Conservation (phyloP, 2,797 vertebrate species). For the Telmatherina bonti region DNA sequence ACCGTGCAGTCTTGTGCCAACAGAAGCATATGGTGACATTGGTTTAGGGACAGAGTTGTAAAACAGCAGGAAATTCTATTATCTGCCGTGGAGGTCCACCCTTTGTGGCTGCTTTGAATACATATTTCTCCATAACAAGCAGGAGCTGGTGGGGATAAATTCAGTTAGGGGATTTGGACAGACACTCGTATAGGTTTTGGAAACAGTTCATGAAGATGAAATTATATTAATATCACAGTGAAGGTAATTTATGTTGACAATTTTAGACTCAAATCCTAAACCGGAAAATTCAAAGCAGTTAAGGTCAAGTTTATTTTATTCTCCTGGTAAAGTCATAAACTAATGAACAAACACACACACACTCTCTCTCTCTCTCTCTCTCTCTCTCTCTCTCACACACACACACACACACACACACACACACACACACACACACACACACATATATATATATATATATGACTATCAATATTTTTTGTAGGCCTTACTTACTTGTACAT, state of each 20-base stretch:
- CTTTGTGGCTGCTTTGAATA: constrained; percentile 70
- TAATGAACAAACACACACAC: too few species aligned
- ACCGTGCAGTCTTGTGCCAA: constrained; percentile 66
- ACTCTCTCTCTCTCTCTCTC: too few species aligned
- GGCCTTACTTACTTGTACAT: too few species aligned
- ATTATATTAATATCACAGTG: constrained; percentile 25
- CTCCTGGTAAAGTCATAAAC: background rate
- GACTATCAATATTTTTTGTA: too few species aligned
- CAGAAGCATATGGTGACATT: constrained; percentile 84
- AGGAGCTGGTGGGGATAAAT: constrained; percentile 39
- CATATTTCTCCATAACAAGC: constrained; percentile 73
- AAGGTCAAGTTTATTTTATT: background rate
- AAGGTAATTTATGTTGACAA: constrained; percentile 14
- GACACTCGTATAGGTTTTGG: constrained; percentile 15
- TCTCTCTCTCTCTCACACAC: too few species aligned
- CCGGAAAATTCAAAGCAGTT: background rate
- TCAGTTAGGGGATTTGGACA: constrained; percentile 35
- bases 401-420: too few species aligned
- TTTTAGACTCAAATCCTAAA: constrained; percentile 7
- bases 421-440: too few species aligned
- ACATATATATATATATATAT: too few species aligned
- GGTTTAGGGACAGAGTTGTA: constrained; percentile 80
- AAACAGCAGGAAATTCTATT: constrained; percentile 85
- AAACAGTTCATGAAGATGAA: constrained; percentile 20
- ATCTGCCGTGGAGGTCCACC: constrained; percentile 72